Base-by-base conservation (phyloP, 2,113 vertebrate species). In the Ranitomeya imitator region DNA sequence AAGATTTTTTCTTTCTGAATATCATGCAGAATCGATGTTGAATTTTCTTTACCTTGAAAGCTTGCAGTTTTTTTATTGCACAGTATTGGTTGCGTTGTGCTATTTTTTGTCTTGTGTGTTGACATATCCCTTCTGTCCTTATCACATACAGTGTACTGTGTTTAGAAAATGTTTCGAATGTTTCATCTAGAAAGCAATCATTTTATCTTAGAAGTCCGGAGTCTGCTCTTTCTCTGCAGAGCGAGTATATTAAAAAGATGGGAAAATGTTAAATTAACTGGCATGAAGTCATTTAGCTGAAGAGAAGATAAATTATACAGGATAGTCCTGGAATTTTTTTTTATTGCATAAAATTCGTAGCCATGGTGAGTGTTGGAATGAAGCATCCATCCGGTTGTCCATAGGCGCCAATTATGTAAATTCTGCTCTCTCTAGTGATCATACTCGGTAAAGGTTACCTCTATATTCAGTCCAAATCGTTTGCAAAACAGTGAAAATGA, bases 291-390 rank as follows among this genome's bases (percentile, higher is more conserved):
- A 79, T 79, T 79, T 52, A 18, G 21, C 37, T 23, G 21, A 54
- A 26, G 77, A 79, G 52, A 55, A 57, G 77, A 79, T 79, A 55
- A 79, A 79, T 79, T 79, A 79, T 79, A 55, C 52, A 79, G 21
- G 52, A 57, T 23, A 79, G 10, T 79, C 57, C 73, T 51, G 37
- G 73, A 76, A 19, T 79, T 79, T n/a, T 45, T 45, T 45, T 54
- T 21, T 79, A 1, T 52, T 55, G 21, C 15, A n/a, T 79, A 15
- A 55, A 23, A 55, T 55, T n/a, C 77, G 57, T n/a, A 11, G 51
- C 7, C n/a, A 3, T 23, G n/a, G 10, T 55, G 19, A 79, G 52
- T 23, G 7, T 79, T 11, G 77, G 21, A 79, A 54, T 79, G 7
- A 79, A 23, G n/a, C 10, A 54, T 57, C 19, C 16, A 78, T n/a